Base-by-base conservation (phyloP, 2,888 invertebrate species). In the Abrostola triplasia region DNA sequence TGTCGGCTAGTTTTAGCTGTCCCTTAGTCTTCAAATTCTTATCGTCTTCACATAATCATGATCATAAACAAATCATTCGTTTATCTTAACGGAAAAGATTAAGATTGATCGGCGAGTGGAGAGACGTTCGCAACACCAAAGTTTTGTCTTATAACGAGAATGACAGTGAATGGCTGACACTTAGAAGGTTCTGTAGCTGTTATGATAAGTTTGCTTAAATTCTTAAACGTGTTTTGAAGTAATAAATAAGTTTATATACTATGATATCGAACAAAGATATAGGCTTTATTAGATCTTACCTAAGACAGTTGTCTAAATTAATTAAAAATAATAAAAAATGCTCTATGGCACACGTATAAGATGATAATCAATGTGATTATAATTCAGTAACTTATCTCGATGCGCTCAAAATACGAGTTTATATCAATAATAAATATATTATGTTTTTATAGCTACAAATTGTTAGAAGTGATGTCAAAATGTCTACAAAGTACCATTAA, bases 31-130 rank as follows among this genome's bases (percentile, higher is more conserved):
- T 5, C 40, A 57, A 24, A 74, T 64, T 74, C 59, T n/a, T 53
- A 24, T 35, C 69, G 41, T 57, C 59, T 73, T 68, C 13, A 13
- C 64, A 53, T 69, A 56, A 76, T 78, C 71, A 50, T 12, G 56
- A 54, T 65, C 55, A 60, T 71, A 76, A 76, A 76, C 79, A 79
- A 70, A 76, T 78, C 79, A 64, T 56, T 41, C 54, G 51, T 63
- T 79, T 76, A 76, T 79, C 76, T 66, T 6, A 24, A 36, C 42
- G 59, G 49, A 63, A 71, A 62, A 65, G 60, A 79, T 76, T 72
- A 72, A 61, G 76, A 76, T 79, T 66, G 76, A 79, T 76, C 49
- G 72, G 41, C 13, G 47, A 36, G 24, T 5, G 7, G 47, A 8
- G 58, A 49, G 10, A 57, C 50, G 35, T 10, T 13, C 6, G n/a